Evolutionary conservation across 2,113 vertebrate genomes (phyloP).

Genomic region (Tachysurus fulvidraco): DNA sequence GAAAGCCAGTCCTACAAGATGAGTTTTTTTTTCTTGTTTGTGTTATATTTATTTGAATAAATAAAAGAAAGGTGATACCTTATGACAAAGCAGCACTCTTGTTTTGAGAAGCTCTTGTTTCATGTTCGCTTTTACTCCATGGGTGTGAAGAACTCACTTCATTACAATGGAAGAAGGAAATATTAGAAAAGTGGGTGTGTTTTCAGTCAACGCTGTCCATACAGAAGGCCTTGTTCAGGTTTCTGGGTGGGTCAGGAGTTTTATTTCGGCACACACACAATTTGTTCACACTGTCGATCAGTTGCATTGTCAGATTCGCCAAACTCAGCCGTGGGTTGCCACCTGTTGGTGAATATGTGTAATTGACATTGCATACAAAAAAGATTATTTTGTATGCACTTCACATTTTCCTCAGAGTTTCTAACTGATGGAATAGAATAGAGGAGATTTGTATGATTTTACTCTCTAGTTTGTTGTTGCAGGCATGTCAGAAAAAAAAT

Average conservation of each 20-base stretch:
- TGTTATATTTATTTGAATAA: not conserved
- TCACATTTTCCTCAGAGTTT: not conserved
- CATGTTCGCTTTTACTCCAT: not conserved
- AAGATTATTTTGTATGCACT: not conserved
- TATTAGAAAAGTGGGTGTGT: not conserved
- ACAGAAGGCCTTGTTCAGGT: not conserved
- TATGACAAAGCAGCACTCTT: not conserved
- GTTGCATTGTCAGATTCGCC: not conserved
- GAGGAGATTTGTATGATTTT: not conserved
- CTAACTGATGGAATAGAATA: not conserved
- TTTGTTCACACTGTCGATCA: not conserved
- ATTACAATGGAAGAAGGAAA: not conserved
- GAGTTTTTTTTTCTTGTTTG: not conserved
- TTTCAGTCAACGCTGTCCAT: not conserved
- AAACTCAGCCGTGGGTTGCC: conserved; percentile 15
- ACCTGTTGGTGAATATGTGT: conserved; percentile 21
- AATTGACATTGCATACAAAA: not conserved
- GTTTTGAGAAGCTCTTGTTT: not conserved
- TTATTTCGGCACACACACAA: not conserved
- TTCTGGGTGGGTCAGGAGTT: not conserved
- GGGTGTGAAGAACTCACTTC: not conserved
- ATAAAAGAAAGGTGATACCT: not conserved
- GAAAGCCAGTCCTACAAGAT: not conserved
- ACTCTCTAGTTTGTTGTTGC: not conserved
- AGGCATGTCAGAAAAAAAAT: not conserved